Evolutionary conservation across 2,888 invertebrate genomes (phyloP), one percentile per base, ranked within the genome.

Genomic region (Strigamia crassipes): DNA sequence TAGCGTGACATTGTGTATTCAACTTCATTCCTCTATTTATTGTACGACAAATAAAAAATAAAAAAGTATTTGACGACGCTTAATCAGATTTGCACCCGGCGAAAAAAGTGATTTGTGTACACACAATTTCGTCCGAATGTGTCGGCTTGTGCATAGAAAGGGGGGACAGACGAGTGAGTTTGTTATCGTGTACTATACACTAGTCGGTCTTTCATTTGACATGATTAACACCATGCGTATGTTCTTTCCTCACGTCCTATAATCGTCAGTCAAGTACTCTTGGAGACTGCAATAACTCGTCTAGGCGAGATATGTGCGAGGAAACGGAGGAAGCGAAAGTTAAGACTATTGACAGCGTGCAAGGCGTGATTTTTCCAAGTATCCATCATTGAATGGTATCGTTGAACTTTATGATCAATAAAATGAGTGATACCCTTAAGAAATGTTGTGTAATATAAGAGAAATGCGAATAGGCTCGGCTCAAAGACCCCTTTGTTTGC

Each of bases 181-280:
- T 31, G 66, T 66, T 66, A 66, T 66, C 66, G 66, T 66, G 15
- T n/a, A 51, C 66, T 31, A 23, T n/a, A n/a, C 51, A 51, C 51
- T 66, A 66, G 23, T 31, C 13, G 15, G 51, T n/a, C 66, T 66
- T 66, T 66, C 66, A 23, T 66, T 66, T 23, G 66, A 66, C 66
- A 66, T 66, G 66, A 66, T 66, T 66, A 66, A 66, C 66, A 66
- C 66, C 66, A 10, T 13, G 27, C 66, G 66, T 66, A 27, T 66
- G 66, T 66, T 66, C 66, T 15, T 66, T 66, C 66, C 66, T 66
- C 27, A 66, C 66, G 66, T 66, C 66, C 27, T 66, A 66, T 66
- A 66, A 66, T 66, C 66, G 66, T 66, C 66, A 66, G 66, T 66
- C 66, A 66, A 66, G 66, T 66, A 66, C 66, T 6, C 66, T 66